Conservation (phyloP, 1,140 invertebrate genomes). For the Drosophila subpulchrella region DNA sequence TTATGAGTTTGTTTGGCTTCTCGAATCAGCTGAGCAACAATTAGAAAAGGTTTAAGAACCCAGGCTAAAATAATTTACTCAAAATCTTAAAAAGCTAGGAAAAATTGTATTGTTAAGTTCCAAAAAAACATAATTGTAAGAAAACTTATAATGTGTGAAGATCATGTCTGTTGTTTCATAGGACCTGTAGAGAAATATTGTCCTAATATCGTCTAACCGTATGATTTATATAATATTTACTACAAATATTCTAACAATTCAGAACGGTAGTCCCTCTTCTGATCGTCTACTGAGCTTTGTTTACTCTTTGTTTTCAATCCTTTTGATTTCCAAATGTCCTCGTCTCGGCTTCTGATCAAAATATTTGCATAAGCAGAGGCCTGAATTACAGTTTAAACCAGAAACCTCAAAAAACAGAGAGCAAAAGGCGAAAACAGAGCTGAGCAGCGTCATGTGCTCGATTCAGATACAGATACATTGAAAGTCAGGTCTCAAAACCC, state of each 20-base stretch:
- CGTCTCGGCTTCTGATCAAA: slow-evolving; percentile 53
- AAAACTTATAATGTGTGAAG: too few relatives aligned
- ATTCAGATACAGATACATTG: slow-evolving; percentile 29
- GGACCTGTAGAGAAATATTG: too few relatives aligned
- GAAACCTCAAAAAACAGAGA: slow-evolving; percentile 16
- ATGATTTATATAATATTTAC: too few relatives aligned
- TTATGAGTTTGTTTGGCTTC: slow-evolving; percentile 56
- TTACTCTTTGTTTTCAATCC: slow-evolving; percentile 7
- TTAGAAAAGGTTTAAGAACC: slow-evolving; percentile 46
- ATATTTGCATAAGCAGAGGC: slow-evolving; percentile 75
- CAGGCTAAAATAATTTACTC: not conserved
- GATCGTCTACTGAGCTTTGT: not conserved
- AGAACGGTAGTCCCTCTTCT: not conserved
- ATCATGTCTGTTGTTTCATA: too few relatives aligned
- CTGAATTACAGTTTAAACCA: slow-evolving; percentile 66
- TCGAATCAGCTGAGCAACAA: slow-evolving; percentile 25
- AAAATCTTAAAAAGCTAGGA: not conserved
- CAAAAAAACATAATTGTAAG: too few relatives aligned
- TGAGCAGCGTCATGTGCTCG: slow-evolving; percentile 67
- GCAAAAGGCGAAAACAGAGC: slow-evolving; percentile 3
- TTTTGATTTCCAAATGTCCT: slow-evolving; percentile 46
- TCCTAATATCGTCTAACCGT: too few relatives aligned
- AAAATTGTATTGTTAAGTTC: too few relatives aligned
- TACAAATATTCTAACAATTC: too few relatives aligned
- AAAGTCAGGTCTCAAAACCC: slow-evolving; percentile 16